A percentile compares a stretch with the other conserved stretches of the same genome.
Conservation (phyloP, 2,113 vertebrate genomes). For the Neolamprologus hecqui region DNA sequence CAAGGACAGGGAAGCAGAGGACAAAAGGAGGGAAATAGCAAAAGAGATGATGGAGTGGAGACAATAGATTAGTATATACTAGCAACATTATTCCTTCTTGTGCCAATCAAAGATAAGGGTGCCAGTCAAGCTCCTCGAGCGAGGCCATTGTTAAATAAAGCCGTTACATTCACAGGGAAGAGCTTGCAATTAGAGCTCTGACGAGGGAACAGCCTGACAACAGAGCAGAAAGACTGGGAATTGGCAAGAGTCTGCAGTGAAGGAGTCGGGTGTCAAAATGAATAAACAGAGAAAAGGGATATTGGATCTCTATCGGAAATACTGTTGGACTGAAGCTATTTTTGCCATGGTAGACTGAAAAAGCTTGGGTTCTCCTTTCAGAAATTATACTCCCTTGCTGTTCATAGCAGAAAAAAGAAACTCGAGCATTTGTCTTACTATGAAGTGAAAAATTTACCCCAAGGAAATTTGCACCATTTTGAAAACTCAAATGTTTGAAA, state of each 20-base stretch:
- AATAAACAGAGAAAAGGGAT: slow-evolving; percentile 16
- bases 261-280: slow-evolving; percentile 6
- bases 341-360: neutral
- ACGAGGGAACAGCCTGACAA: slow-evolving; percentile 12
- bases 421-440: neutral
- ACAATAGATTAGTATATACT: slow-evolving; percentile 26
- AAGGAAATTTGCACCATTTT: neutral
- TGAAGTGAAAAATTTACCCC: neutral
- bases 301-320: neutral
- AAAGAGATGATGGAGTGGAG: neutral
- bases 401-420: neutral
- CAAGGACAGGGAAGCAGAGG: slow-evolving; percentile 15
- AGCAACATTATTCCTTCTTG: neutral
- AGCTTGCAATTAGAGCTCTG: neutral
- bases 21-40: neutral
- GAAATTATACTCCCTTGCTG: neutral
- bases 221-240: slow-evolving; percentile 8
- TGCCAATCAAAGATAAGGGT: slow-evolving; percentile 54
- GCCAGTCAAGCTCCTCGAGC: slow-evolving; percentile 12
- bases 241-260: neutral
- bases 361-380: neutral
- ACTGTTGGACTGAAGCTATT: slow-evolving; percentile 11
- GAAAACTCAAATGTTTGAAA: neutral
- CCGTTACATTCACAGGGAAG: slow-evolving; percentile 1
- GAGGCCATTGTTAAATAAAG: slow-evolving; percentile 1